Base-by-base conservation (phyloP, 2,888 invertebrate genomes). In the Protodeltote pygarga region DNA sequence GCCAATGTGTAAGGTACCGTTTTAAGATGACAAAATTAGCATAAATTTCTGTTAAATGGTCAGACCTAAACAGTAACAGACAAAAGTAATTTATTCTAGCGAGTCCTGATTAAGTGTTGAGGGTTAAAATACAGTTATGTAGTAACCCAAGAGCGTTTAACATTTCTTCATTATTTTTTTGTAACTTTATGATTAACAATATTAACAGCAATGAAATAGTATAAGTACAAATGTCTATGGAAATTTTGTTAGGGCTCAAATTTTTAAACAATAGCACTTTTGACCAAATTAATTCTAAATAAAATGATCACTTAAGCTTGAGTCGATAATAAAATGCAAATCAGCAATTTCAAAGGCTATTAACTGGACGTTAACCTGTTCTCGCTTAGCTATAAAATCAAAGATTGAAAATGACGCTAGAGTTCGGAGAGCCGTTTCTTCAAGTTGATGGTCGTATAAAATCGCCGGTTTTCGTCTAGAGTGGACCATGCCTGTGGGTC, bases 361-460 rank as follows among this genome's bases (percentile, higher is more conserved):
- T 65, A 73, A 51, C 71, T 77, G 78, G 72, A 64, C 76, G 71
- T 79, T 79, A 78, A 83, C 79, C 81, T 73, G 74, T 79, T 77
- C 65, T 66, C 72, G 53, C 55, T 63, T 48, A 49, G 54, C 68
- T 60, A 72, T 71, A 72, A 50, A 78, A 75, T 47, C 48, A 41
- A 27, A 65, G 53, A 69, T 76, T 64, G 48, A 59, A 64, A 51
- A 79, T 64, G 50, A 61, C 40, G 50, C 63, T 69, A 52, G 73
- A 71, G 67, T 69, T 68, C 40, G 58, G 38, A 65, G 58, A 68
- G 61, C 52, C 59, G 65, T 62, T 60, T 48, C 6, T n/a, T 5
- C 28, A 20, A 52, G 34, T 61, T 42, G 48, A 50, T 61, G 53
- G 59, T 35, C 42, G 42, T 53, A 48, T 60, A 58, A 53, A 64